These are phyloP conservation scores for Hafferia zeledoni DNA, from an alignment of 2,797 vertebrate species.

Conservation along the genomic window DNA sequence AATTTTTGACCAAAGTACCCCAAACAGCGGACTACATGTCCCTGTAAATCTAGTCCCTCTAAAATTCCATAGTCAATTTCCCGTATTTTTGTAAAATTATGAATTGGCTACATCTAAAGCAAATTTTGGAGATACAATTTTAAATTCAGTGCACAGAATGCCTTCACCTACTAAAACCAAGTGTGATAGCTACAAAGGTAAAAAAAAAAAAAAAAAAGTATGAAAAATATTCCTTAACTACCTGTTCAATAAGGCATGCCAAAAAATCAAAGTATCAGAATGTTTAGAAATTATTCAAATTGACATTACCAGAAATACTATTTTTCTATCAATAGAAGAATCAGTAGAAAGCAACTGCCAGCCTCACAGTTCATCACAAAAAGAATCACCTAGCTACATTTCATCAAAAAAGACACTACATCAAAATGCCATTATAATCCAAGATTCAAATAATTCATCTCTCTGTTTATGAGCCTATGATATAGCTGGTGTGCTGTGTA, in stretches of 20 bases:
- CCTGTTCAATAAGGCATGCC: slow-evolving; percentile 21
- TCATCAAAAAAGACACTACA: slow-evolving; percentile 45
- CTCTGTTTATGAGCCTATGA: background rate
- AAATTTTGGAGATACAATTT: background rate
- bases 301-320: slow-evolving; percentile 48
- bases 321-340: slow-evolving; percentile 54
- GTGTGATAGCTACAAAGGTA: background rate
- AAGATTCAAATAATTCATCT: slow-evolving; percentile 41
- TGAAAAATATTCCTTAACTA: slow-evolving; percentile 37
- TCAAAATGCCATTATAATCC: slow-evolving; percentile 29
- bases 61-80: background rate
- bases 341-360: slow-evolving; percentile 44
- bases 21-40: background rate
- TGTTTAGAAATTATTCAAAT: slow-evolving; percentile 55
- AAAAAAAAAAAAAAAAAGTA: background rate
- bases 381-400: slow-evolving; percentile 10
- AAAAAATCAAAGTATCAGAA: slow-evolving; percentile 49
- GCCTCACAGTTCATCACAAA: slow-evolving; percentile 32
- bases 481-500: background rate
- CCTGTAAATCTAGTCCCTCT: background rate
- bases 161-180: background rate
- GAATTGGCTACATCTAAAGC: background rate
- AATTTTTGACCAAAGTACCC: background rate
- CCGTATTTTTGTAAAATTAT: background rate
- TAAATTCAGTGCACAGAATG: background rate